Evolutionary conservation across 2,888 invertebrate species (phyloP).

Genomic region (Eulithis prunata): DNA sequence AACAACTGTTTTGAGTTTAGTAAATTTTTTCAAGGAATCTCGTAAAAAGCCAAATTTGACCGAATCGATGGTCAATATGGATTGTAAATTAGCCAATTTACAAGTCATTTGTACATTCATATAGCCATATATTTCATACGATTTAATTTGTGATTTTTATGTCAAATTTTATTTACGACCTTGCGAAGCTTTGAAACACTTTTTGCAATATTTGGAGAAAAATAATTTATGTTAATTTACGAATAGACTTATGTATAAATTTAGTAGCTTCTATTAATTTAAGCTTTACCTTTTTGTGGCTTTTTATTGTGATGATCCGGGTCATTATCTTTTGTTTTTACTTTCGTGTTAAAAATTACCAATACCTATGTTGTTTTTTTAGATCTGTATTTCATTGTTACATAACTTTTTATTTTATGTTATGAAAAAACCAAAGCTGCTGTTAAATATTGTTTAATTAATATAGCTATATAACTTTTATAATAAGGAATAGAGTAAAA

Average conservation of each 20-base stretch:
- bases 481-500: too few species aligned
- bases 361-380: not conserved
- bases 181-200: slow-evolving; percentile 7
- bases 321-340: not conserved
- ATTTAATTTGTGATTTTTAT: slow-evolving; percentile 61
- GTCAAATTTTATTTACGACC: slow-evolving; percentile 41
- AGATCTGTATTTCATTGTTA: not conserved
- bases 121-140: slow-evolving; percentile 42
- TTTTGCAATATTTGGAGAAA: slow-evolving; percentile 15
- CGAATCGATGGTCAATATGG: slow-evolving; percentile 62
- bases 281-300: slow-evolving; percentile 20
- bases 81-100: slow-evolving; percentile 76
- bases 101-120: slow-evolving; percentile 58
- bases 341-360: too few species aligned
- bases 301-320: slow-evolving; percentile 12
- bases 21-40: slow-evolving; percentile 50
- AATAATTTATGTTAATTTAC: slow-evolving; percentile 27
- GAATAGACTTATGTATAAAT: slow-evolving; percentile 28
- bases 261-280: slow-evolving; percentile 28
- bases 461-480: too few species aligned
- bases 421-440: too few species aligned
- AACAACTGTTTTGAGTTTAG: slow-evolving; percentile 45
- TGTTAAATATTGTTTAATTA: too few species aligned
- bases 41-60: slow-evolving; percentile 69
- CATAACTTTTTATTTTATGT: too few species aligned